Evolutionary conservation across 2,888 invertebrate genomes (phyloP), one percentile per base, ranked within the genome.

Genomic region (Eumacrocentrus americanus): DNA sequence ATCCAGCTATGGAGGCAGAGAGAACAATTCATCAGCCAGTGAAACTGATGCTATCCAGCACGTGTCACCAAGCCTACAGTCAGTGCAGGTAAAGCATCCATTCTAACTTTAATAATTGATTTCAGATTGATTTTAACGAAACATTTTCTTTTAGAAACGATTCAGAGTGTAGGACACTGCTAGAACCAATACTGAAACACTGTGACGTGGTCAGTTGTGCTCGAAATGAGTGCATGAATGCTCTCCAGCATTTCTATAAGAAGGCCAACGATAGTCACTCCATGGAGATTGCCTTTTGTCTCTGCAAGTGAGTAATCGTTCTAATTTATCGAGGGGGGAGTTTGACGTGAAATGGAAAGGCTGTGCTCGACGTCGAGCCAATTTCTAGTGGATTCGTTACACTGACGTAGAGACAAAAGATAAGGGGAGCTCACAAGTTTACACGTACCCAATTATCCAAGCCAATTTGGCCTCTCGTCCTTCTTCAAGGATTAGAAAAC

Each of bases 281-380:
- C 77, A 87, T 93, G 67, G 94, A 94, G 82, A 91, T 94, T 72
- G 95, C 94, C 70, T 94, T 94, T 83, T 95, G 95, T 80, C 86
- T 94, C 63, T 95, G 95, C 93, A 94, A 91, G 94, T 94, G 83
- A 88, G 91, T 87, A 65, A 64, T 67, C 60, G 53, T 48, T 57
- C 59, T 65, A 60, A 66, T 64, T 66, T 61, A 60, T 63, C 46
- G 58, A 58, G n/a, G n/a, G n/a, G n/a, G n/a, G 51, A 51, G 44
- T 51, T 51, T 16, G 35, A 60, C 14, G 23, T 42, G 40, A 18
- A 12, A 42, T 18, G 22, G 14, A 48, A 34, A 9, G 12, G 22
- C 29, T 38, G 18, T 14, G n/a, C 16, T 23, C 22, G 44, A 52
- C 52, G 38, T 52, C 22, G 23, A 12, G 14, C 57, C 60, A 64